These are phyloP conservation scores for Glyphotaelius pellucidus DNA, from an alignment of 2,888 invertebrate species.

Conservation along the genomic window DNA sequence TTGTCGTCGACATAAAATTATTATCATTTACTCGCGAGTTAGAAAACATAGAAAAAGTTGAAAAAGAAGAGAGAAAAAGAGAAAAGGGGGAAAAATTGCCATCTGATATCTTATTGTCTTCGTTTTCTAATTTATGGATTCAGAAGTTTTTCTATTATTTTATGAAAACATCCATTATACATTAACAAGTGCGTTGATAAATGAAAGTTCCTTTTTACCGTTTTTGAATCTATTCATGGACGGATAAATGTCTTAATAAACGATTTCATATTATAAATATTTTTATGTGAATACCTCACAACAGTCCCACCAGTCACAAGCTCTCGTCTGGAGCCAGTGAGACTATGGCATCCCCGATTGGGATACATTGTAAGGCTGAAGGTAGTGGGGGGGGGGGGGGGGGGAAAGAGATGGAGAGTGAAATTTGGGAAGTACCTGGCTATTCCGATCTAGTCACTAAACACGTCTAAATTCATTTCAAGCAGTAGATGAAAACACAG, in stretches of 20 bases:
- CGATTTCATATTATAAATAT: too few species aligned
- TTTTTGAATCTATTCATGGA: neutral
- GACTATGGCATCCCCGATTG: too few species aligned
- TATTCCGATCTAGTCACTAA: too few species aligned
- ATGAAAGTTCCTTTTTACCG: neutral
- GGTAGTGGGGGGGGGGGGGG: too few species aligned
- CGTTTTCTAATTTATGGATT: slow-evolving; percentile 5
- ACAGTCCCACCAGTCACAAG: too few species aligned
- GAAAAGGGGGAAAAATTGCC: neutral
- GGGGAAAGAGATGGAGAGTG: too few species aligned
- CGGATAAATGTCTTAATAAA: neutral
- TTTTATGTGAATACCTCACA: too few species aligned
- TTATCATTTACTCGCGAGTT: neutral
- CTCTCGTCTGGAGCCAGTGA: too few species aligned
- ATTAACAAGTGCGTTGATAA: neutral
- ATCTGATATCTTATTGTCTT: neutral
- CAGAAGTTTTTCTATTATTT: slow-evolving; percentile 16
- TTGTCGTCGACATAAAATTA: neutral
- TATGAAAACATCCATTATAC: neutral
- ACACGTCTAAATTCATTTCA: too few species aligned
- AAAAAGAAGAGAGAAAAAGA: neutral
- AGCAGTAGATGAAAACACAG: too few species aligned
- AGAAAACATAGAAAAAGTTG: neutral
- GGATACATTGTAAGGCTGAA: too few species aligned
- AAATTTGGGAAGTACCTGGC: too few species aligned